These are phyloP conservation scores for Synergus japonicus DNA, from an alignment of 2,888 invertebrate genomes.

Conservation along the genomic window DNA sequence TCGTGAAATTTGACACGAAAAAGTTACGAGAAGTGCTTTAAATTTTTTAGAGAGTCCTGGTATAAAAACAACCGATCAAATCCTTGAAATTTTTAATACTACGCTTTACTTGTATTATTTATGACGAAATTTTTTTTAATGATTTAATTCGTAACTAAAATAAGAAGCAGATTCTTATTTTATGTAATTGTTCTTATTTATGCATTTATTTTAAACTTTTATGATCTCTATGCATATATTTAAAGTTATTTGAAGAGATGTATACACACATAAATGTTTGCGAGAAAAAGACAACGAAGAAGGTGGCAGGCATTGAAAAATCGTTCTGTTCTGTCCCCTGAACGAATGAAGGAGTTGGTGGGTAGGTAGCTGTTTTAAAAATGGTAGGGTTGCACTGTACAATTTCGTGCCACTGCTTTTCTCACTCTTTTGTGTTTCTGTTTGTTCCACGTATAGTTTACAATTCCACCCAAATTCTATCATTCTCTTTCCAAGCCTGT, in stretches of 20 bases:
- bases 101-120: no score
- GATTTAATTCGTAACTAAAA: no score
- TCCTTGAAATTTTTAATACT: neutral
- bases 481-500: neutral
- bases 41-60: neutral
- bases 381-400: neutral
- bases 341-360: conserved; percentile 1
- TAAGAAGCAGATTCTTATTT: no score
- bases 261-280: neutral
- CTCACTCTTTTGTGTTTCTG: neutral
- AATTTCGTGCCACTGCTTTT: neutral
- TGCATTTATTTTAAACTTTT: no score
- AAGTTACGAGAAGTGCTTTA: neutral
- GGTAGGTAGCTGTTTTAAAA: conserved; percentile 4
- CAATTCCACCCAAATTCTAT: neutral
- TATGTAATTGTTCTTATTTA: no score
- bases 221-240: neutral
- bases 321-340: neutral
- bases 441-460: neutral
- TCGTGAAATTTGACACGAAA: neutral
- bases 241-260: neutral
- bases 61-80: neutral
- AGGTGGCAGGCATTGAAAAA: neutral
- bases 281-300: neutral
- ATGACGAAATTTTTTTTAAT: no score